Conservation (phyloP, 2,888 invertebrate species). For the Tetropium fuscum region DNA sequence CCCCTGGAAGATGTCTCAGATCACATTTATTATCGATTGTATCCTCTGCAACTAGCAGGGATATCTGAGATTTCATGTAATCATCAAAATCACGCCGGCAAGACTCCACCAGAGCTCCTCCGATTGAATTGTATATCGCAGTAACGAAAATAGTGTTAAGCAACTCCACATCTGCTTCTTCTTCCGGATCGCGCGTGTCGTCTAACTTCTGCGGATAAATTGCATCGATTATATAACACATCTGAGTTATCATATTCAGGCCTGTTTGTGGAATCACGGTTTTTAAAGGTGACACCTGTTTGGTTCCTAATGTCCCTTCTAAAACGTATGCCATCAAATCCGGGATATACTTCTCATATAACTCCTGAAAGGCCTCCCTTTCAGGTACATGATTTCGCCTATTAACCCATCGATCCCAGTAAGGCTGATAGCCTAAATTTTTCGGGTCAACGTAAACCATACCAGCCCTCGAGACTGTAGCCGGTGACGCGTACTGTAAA, state of each 20-base stretch:
- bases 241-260: conserved; percentile 88
- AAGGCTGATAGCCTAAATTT: conserved; percentile 87
- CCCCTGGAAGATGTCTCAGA: conserved; percentile 80
- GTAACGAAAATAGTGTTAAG: conserved; percentile 80
- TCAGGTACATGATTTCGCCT: conserved; percentile 68
- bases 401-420: conserved; percentile 86
- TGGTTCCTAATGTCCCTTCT: conserved; percentile 78
- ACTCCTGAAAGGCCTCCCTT: conserved; percentile 64
- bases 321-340: conserved; percentile 78
- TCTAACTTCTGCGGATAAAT: conserved; percentile 68
- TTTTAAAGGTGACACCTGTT: conserved; percentile 75
- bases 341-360: conserved; percentile 84
- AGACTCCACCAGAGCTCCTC: conserved; percentile 79
- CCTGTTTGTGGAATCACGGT: conserved; percentile 87
- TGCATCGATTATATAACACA: conserved; percentile 84
- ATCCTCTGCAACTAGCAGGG: conserved; percentile 79
- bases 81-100: conserved; percentile 81
- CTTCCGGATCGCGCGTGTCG: conserved; percentile 66
- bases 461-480: conserved; percentile 89
- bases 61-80: conserved; percentile 74
- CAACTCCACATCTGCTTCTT: conserved; percentile 69
- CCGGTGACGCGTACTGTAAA: conserved; percentile 91
- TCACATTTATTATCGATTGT: conserved; percentile 73
- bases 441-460: conserved; percentile 96
- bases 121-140: conserved; percentile 87